Evolutionary conservation across 64 coral and sea anemone genomes (phyloP).

Genomic region (Dendronephthya gigantea): DNA sequence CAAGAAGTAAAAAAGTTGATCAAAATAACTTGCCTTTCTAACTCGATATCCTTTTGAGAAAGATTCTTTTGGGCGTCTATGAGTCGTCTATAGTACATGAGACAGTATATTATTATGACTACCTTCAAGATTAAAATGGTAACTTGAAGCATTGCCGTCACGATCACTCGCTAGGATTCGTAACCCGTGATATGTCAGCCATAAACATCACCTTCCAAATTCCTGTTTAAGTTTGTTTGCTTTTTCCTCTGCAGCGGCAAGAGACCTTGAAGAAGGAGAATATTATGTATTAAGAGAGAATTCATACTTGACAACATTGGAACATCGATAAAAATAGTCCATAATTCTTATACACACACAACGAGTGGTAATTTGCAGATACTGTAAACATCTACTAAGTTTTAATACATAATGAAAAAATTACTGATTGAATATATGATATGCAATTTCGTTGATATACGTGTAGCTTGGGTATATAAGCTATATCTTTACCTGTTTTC

Average conservation of each 20-base stretch:
- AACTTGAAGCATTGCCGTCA: not conserved
- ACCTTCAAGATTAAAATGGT: not conserved
- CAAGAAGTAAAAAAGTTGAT: no score
- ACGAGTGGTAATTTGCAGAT: no score
- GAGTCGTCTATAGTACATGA: not conserved
- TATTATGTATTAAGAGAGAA: not conserved
- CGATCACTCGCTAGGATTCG: no score
- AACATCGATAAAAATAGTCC: no score
- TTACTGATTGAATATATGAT: no score
- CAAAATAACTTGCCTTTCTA: not conserved
- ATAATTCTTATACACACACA: no score
- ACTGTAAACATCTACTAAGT: not conserved
- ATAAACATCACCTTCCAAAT: not conserved
- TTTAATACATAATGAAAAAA: no score
- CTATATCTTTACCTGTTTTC: not conserved
- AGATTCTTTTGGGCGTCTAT: not conserved
- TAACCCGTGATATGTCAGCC: no score
- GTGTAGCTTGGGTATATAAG: not conserved
- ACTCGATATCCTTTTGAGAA: not conserved
- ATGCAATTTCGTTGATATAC: no score
- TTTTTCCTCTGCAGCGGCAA: not conserved
- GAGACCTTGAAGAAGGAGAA: not conserved
- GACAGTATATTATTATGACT: not conserved
- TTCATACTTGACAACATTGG: not conserved
- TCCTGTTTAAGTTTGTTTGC: not conserved